Conservation (phyloP, 2,113 vertebrate genomes). For the Coryphaenoides rupestris region DNA sequence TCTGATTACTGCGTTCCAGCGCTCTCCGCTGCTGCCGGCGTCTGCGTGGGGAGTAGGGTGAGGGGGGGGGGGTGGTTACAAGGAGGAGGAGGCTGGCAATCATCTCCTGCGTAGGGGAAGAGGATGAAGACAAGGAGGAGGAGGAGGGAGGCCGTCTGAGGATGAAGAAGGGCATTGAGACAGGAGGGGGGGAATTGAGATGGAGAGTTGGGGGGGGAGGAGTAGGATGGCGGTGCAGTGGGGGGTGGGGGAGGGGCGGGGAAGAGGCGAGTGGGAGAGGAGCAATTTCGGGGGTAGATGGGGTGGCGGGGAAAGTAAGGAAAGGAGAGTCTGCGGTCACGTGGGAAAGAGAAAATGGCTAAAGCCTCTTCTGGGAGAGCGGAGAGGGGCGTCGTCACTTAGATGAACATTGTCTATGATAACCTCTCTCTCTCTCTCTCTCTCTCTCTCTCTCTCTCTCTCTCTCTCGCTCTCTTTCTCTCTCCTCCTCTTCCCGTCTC, state of each 20-base stretch:
- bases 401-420: too few relatives aligned
- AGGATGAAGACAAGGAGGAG: constrained; percentile 2
- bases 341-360: too few relatives aligned
- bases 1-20: constrained; percentile 72
- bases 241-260: constrained; percentile 3
- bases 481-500: too few relatives aligned
- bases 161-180: constrained; percentile 27
- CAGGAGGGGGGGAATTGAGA: constrained; percentile 49
- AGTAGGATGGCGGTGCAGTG: not conserved
- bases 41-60: constrained; percentile 74
- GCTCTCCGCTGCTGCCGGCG: constrained; percentile 76
- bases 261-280: not conserved
- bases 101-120: too few relatives aligned
- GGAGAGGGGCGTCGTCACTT: too few relatives aligned
- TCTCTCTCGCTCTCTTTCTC: too few relatives aligned
- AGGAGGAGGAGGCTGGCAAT: constrained; percentile 72
- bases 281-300: not conserved
- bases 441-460: too few relatives aligned
- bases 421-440: too few relatives aligned
- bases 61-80: too few relatives aligned
- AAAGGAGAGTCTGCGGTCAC: not conserved
- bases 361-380: too few relatives aligned
- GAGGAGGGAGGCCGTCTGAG: not conserved
- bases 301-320: not conserved
- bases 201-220: constrained; percentile 59